Evolutionary conservation across 2,888 invertebrate genomes (phyloP).

Genomic region (Hedychridium roseum): DNA sequence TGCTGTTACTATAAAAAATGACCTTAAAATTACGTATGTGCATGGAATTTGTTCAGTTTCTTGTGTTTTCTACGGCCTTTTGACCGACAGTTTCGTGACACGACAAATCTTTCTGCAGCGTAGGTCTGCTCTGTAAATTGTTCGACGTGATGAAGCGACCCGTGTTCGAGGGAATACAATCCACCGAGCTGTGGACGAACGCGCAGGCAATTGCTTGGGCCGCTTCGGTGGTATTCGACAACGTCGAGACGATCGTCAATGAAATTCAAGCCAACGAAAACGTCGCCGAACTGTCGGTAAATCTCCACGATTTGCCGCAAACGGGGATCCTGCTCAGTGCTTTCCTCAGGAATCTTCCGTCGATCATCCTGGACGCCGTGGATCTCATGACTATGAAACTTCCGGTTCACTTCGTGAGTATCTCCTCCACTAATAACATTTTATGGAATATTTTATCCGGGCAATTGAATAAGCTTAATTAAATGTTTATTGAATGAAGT

Average conservation of each 20-base stretch:
- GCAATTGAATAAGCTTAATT: too few species aligned
- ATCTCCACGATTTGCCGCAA: constrained; percentile 44
- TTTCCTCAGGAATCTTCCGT: constrained; percentile 43
- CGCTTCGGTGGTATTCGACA: constrained; percentile 38
- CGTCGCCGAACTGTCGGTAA: constrained; percentile 29
- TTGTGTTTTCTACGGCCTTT: too few species aligned
- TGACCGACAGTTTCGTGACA: constrained; percentile 13
- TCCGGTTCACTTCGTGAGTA: constrained; percentile 43
- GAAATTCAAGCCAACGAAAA: constrained; percentile 39
- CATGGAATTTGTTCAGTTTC: too few species aligned
- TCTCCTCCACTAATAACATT: too few species aligned
- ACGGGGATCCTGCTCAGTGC: constrained; percentile 44
- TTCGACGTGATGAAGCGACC: constrained; percentile 49
- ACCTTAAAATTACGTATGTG: too few species aligned
- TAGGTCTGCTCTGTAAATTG: constrained; percentile 53
- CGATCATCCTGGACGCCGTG: constrained; percentile 43
- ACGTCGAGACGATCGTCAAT: constrained; percentile 46
- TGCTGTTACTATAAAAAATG: too few species aligned
- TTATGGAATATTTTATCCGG: too few species aligned
- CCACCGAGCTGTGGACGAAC: constrained; percentile 38
- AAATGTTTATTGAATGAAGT: not conserved
- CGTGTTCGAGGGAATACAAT: constrained; percentile 43
- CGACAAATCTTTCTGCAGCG: constrained; percentile 43
- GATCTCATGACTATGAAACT: constrained; percentile 42
- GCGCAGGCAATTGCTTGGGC: constrained; percentile 49